Conservation (phyloP, 2,113 vertebrate species). For the Scartelaos histophorus region DNA sequence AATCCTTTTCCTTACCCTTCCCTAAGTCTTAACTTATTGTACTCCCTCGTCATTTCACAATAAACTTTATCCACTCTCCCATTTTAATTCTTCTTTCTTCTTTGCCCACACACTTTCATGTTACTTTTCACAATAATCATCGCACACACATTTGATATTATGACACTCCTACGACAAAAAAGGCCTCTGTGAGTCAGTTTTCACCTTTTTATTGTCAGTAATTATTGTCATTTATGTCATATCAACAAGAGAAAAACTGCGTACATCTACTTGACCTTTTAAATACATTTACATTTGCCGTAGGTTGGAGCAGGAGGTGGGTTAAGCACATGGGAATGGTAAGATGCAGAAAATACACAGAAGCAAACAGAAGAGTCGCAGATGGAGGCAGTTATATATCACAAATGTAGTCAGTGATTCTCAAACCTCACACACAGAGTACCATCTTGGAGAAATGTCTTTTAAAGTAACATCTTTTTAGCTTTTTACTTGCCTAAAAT, state of each 20-base stretch:
- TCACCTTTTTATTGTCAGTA: constrained; percentile 79
- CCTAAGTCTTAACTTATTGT: constrained; percentile 81
- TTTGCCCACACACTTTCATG: not conserved
- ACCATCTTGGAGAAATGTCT: not conserved
- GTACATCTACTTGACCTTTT: constrained; percentile 93
- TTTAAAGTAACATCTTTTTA: not conserved
- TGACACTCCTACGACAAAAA: not conserved
- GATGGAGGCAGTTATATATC: constrained; percentile 80
- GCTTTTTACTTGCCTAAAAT: not conserved
- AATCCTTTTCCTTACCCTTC: constrained; percentile 46
- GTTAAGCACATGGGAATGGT: constrained; percentile 84
- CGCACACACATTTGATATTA: too few relatives aligned
- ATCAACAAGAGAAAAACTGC: constrained; percentile 92
- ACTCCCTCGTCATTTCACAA: constrained; percentile 79
- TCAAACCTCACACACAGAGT: not conserved
- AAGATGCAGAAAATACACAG: constrained; percentile 79
- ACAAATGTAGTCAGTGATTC: constrained; percentile 80
- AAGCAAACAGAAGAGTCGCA: constrained; percentile 82
- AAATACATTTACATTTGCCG: constrained; percentile 94
- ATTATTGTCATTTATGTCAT: constrained; percentile 81
- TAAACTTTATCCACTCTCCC: constrained; percentile 80
- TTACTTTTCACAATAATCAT: too few relatives aligned
- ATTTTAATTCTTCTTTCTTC: constrained; percentile 39
- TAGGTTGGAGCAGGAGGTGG: constrained; percentile 72
- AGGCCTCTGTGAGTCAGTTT: constrained; percentile 69